Conservation (phyloP, 2,113 vertebrate genomes). For the Anas platyrhynchos region DNA sequence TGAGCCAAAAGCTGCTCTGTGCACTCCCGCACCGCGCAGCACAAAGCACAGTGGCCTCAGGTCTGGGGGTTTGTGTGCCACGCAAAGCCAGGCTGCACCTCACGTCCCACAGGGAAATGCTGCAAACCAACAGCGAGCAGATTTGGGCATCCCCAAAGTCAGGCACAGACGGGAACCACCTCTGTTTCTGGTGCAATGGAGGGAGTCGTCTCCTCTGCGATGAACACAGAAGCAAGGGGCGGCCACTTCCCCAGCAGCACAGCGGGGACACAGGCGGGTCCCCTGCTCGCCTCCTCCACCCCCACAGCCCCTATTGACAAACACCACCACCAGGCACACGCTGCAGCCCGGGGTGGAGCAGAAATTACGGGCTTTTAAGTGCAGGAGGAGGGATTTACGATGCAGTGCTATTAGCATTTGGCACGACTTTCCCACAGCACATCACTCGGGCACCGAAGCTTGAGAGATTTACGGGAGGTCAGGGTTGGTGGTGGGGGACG, state of each 20-base stretch:
- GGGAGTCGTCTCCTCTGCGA: fast-evolving
- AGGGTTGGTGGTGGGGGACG: not conserved
- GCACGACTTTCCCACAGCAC: not conserved
- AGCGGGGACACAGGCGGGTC: not conserved
- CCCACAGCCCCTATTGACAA: fast-evolving
- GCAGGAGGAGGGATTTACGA: not conserved
- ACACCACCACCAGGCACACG: fast-evolving
- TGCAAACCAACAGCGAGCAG: not conserved
- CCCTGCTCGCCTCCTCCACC: not conserved
- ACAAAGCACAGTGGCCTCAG: not conserved
- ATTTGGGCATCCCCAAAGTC: fast-evolving
- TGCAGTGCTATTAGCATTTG: fast-evolving
- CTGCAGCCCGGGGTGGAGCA: fast-evolving
- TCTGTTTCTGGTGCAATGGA: fast-evolving
- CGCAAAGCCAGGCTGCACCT: not conserved
- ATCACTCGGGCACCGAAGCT: not conserved
- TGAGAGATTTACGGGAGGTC: not conserved
- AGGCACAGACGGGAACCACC: too few relatives aligned
- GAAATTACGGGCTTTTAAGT: not conserved
- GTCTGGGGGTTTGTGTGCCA: too few relatives aligned
- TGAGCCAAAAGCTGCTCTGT: not conserved
- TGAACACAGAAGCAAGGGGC: fast-evolving
- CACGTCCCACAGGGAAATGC: fast-evolving
- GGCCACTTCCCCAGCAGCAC: fast-evolving
- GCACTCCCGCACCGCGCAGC: fast-evolving